A percentile compares a stretch with the other conserved stretches of the same genome.
These are phyloP conservation scores for Mactra quadrangularis DNA, from an alignment of 1,140 invertebrate genomes.

Conservation along the genomic window DNA sequence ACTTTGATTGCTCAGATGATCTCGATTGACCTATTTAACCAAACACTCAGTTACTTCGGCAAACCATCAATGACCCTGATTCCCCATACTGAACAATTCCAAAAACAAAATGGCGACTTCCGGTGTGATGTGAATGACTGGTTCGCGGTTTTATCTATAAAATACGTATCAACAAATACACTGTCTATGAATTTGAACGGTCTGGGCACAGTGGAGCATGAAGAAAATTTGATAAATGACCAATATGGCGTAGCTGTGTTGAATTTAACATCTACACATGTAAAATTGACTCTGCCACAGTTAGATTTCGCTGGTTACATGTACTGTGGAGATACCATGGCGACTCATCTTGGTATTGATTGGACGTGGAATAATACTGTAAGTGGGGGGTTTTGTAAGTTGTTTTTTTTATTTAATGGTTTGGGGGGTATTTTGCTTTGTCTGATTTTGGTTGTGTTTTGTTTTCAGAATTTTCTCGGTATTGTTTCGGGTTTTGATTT, in stretches of 20 bases:
- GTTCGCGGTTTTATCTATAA: not conserved
- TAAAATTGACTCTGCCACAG: too few relatives aligned
- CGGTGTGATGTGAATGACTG: not conserved
- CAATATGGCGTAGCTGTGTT: too few relatives aligned
- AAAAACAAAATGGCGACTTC: not conserved
- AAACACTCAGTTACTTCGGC: not conserved
- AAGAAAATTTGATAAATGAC: too few relatives aligned
- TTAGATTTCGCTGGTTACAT: not conserved
- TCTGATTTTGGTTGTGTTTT: too few relatives aligned
- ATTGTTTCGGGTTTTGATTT: too few relatives aligned
- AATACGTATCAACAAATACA: not conserved
- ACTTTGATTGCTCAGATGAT: conserved; percentile 39
- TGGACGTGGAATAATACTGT: conserved; percentile 14
- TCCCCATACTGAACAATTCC: conserved; percentile 18
- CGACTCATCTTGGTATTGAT: not conserved
- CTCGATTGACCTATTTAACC: conserved; percentile 44
- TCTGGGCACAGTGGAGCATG: too few relatives aligned
- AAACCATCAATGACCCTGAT: conserved; percentile 33
- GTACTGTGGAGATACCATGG: not conserved
- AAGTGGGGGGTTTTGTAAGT: too few relatives aligned
- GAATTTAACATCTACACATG: too few relatives aligned
- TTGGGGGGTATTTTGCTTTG: too few relatives aligned
- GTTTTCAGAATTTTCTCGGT: too few relatives aligned
- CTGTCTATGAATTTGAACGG: too few relatives aligned
- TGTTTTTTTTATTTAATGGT: too few relatives aligned